Percentiles rank a stretch among this genome's conserved stretches.
These are phyloP conservation scores for Chelonus formosanus DNA, from an alignment of 2,888 invertebrate species.

Conservation along the genomic window DNA sequence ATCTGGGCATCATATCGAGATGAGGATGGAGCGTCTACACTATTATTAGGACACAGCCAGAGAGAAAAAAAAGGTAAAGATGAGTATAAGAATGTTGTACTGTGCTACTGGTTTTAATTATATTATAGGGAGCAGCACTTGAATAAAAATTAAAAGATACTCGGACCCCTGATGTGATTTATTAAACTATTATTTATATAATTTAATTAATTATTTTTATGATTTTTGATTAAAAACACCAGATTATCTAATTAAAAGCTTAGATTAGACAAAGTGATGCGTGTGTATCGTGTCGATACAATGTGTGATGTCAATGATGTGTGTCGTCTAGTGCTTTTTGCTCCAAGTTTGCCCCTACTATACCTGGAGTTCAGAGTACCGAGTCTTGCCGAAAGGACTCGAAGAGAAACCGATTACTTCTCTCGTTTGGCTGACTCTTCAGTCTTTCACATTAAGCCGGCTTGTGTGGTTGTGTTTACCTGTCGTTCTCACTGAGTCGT, in stretches of 20 bases:
- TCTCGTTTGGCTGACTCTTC: conserved; percentile 31
- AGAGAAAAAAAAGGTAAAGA: conserved; percentile 16
- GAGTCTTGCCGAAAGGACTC: conserved; percentile 34
- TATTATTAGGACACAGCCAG: conserved; percentile 48
- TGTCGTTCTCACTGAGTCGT: conserved; percentile 3
- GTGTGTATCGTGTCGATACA: conserved; percentile 10
- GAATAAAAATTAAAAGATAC: too few relatives aligned
- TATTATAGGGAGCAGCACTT: too few relatives aligned
- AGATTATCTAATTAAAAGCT: too few relatives aligned
- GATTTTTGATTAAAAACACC: too few relatives aligned
- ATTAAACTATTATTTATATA: too few relatives aligned
- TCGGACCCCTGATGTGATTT: too few relatives aligned
- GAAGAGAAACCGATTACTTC: conserved; percentile 24
- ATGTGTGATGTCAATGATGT: background rate
- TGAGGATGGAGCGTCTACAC: conserved; percentile 41
- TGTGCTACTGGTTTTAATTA: conserved; percentile 27
- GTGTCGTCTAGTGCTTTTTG: conserved; percentile 17
- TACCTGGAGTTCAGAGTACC: conserved; percentile 13
- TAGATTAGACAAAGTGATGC: background rate
- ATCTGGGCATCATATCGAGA: conserved; percentile 47
- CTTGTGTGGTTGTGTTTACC: conserved; percentile 36
- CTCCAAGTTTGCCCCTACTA: conserved; percentile 27
- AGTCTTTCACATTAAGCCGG: conserved; percentile 43
- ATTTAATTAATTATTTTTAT: too few relatives aligned
- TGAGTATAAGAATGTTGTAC: conserved; percentile 14